Percentiles rank a stretch among this genome's conserved stretches.
Evolutionary conservation across 2,888 invertebrate species (phyloP).

Genomic region (Rhaphigaster nebulosa): DNA sequence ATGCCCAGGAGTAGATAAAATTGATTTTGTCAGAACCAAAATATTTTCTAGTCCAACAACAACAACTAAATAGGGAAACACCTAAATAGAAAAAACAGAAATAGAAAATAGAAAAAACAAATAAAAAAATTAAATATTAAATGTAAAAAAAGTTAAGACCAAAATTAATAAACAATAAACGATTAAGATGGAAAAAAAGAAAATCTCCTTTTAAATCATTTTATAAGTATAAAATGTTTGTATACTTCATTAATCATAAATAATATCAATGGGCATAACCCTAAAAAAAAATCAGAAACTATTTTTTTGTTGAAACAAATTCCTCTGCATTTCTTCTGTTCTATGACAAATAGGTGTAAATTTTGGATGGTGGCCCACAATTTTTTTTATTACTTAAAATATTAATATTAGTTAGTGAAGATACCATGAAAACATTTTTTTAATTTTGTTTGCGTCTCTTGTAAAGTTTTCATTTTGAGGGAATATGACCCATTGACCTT

Average conservation of each 20-base stretch:
- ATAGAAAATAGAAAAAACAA: background rate
- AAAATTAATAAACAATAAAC: background rate
- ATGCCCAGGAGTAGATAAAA: slow-evolving; percentile 90
- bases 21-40: slow-evolving; percentile 90
- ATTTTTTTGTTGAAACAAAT: no score
- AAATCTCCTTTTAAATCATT: background rate
- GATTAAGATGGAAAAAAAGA: background rate
- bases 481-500: no score
- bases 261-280: no score
- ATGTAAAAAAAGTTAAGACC: background rate
- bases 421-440: no score
- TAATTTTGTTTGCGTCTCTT: no score
- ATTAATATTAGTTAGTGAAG: no score
- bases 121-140: background rate
- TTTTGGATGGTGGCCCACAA: no score
- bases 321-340: no score
- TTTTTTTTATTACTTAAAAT: background rate
- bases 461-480: no score
- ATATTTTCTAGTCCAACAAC: slow-evolving; percentile 95
- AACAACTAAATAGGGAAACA: slow-evolving; percentile 95
- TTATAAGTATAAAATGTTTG: background rate
- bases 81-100: slow-evolving; percentile 66
- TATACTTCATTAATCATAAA: background rate
- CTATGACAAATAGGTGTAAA: no score
- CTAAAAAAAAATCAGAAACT: no score